phyloP scores from a whole-genome alignment of 2,113 vertebrate genomes.

The Rhipidura dahli region DNA sequence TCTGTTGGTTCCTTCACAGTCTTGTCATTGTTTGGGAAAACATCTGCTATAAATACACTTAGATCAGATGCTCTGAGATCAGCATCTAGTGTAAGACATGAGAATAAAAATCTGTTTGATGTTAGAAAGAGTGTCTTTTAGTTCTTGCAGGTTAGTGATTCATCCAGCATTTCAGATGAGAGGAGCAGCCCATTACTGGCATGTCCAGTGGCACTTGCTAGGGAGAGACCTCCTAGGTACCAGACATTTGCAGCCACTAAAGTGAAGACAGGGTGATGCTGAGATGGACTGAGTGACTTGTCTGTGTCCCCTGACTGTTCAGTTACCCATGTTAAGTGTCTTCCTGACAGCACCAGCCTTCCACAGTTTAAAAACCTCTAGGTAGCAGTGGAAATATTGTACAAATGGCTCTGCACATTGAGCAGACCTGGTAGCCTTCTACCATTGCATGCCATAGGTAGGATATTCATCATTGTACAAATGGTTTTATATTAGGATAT shows the following conservation, averaged over 20 bases:
- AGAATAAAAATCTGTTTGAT: not conserved
- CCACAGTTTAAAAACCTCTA: not conserved
- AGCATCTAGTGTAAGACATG: not conserved
- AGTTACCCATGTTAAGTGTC: not conserved
- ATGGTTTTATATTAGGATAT: not conserved
- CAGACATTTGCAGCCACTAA: not conserved
- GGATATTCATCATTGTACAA: not conserved
- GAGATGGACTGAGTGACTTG: not conserved
- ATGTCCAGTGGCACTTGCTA: not conserved
- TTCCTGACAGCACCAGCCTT: not conserved
- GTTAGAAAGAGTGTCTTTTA: not conserved
- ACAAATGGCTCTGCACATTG: not conserved
- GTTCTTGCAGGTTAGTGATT: not conserved
- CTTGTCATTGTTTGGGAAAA: conserved; percentile 15
- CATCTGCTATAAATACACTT: conserved; percentile 9
- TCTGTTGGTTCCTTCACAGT: not conserved
- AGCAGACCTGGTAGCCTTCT: not conserved
- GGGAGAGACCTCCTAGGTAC: not conserved
- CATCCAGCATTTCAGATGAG: not conserved
- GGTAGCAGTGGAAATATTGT: not conserved
- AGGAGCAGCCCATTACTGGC: not conserved
- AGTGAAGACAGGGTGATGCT: not conserved
- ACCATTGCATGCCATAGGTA: not conserved
- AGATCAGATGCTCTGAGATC: not conserved
- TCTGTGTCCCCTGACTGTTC: not conserved